Base-by-base conservation (phyloP, 2,888 invertebrate species). In the Stramonita haemastoma region DNA sequence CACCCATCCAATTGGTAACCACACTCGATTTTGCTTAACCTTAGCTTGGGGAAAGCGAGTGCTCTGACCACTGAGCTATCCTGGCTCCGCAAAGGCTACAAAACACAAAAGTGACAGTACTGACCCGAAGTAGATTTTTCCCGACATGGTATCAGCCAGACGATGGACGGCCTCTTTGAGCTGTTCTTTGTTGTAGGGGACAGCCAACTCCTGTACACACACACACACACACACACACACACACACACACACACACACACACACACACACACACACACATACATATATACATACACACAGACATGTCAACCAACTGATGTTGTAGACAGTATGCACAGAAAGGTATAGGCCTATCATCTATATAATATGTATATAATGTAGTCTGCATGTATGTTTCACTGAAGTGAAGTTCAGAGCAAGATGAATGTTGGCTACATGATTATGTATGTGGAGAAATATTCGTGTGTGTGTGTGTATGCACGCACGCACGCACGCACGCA, bases 81-180 rank as follows among this genome's bases (percentile, higher is more conserved):
- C n/a, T n/a, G n/a, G n/a, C n/a, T n/a, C n/a, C n/a, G n/a, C n/a
- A n/a, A n/a, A n/a, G n/a, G n/a, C 46, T 46, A 46, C 46, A 46
- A 46, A 46, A 46, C 46, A 46, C 46, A 46, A 46, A 46, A 32
- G 34, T 17, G 32, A 13, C 17, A 11, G 26, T 34, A 90, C 92
- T 89, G 93, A 95, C 95, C 95, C 95, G 87, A 95, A 95, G 88
- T 94, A 94, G 57, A 95, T 95, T 89, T 93, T 92, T 15, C 95
- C 95, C 22, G 93, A 93, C 87, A 93, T 92, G 34, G 91, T 92
- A 81, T 92, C 92, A 19, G 94, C 94, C 60, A 95, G 91, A 87
- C 92, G 92, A 57, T 91, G 89, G 0, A 94, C 92, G 15, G 95
- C 93, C 56, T 93, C 93, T 83, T 93, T 90, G 32, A 95, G 90